Evolutionary conservation across 2,113 vertebrate genomes (phyloP).

Genomic region (Microtus pennsylvanicus): DNA sequence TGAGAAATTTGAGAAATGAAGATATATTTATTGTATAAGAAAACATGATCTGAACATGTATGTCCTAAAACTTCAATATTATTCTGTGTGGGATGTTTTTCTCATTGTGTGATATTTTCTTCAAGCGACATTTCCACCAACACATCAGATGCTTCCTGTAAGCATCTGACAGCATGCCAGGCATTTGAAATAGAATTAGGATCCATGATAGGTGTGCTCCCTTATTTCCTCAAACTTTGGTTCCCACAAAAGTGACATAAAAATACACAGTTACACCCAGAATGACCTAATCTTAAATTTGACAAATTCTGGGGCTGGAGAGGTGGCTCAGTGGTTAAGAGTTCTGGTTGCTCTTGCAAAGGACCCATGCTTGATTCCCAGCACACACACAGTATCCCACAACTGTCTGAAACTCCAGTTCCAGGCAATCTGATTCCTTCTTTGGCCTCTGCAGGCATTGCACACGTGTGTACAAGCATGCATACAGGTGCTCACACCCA

Average conservation of each 20-base stretch:
- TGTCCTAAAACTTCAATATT: constrained; percentile 11
- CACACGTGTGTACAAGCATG: not conserved
- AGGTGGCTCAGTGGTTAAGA: not conserved
- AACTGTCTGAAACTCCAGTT: not conserved
- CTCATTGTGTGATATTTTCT: not conserved
- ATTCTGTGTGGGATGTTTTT: not conserved
- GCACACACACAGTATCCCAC: not conserved
- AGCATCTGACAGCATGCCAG: not conserved
- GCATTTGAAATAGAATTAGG: not conserved
- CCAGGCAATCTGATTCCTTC: not conserved
- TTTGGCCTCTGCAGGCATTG: not conserved
- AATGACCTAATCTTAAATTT: constrained; percentile 20
- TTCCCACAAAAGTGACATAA: constrained; percentile 19
- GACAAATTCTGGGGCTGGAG: not conserved
- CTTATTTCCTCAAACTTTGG: not conserved
- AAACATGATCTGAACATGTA: not conserved
- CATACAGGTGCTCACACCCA: not conserved
- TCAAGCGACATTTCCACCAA: constrained; percentile 6
- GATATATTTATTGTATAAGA: not conserved
- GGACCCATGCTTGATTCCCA: not conserved
- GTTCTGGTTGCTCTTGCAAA: not conserved
- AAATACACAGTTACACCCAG: not conserved
- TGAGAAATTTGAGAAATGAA: constrained; percentile 30
- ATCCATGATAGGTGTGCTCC: not conserved
- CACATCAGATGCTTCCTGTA: not conserved